Conservation (phyloP, 1,140 invertebrate genomes). For the Apis cerana region DNA sequence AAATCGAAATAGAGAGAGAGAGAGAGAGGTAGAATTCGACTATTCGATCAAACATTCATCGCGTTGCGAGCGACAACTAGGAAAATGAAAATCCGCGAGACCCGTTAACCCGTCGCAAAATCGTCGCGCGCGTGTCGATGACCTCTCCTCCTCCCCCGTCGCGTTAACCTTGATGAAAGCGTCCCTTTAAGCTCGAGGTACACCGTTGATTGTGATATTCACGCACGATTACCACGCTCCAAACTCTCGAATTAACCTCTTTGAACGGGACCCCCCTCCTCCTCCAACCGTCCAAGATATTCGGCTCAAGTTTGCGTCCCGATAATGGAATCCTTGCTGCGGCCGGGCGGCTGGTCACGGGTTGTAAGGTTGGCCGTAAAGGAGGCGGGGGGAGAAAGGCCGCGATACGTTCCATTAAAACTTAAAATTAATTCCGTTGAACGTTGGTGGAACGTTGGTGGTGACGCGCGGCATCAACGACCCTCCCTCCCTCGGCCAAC, state of each 20-base stretch:
- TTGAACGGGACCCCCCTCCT: slow-evolving; percentile 29
- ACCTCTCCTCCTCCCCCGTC: background rate
- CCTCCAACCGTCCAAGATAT: slow-evolving; percentile 51
- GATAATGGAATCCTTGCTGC: slow-evolving; percentile 71
- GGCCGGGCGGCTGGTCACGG: slow-evolving; percentile 33
- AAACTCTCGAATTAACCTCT: slow-evolving; percentile 59
- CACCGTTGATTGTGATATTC: slow-evolving; percentile 64
- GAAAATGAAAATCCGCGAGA: slow-evolving; percentile 5
- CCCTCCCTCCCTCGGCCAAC: slow-evolving; percentile 56
- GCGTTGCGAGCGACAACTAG: too few relatives aligned
- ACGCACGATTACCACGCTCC: slow-evolving; percentile 60
- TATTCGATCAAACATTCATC: background rate
- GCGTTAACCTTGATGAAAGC: background rate
- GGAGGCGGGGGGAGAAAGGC: slow-evolving; percentile 23
- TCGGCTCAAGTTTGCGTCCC: slow-evolving; percentile 66
- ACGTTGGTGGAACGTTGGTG: slow-evolving; percentile 28
- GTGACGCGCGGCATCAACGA: slow-evolving; percentile 66
- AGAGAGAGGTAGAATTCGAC: background rate
- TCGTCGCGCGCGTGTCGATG: background rate
- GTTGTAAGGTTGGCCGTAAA: slow-evolving; percentile 70
- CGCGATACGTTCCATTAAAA: slow-evolving; percentile 76
- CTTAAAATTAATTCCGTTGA: slow-evolving; percentile 77
- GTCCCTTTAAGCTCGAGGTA: slow-evolving; percentile 32
- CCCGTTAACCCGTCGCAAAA: background rate
- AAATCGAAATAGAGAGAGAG: background rate